Evolutionary conservation across 2,888 invertebrate genomes (phyloP).

Genomic region (Aethes cnicana): DNA sequence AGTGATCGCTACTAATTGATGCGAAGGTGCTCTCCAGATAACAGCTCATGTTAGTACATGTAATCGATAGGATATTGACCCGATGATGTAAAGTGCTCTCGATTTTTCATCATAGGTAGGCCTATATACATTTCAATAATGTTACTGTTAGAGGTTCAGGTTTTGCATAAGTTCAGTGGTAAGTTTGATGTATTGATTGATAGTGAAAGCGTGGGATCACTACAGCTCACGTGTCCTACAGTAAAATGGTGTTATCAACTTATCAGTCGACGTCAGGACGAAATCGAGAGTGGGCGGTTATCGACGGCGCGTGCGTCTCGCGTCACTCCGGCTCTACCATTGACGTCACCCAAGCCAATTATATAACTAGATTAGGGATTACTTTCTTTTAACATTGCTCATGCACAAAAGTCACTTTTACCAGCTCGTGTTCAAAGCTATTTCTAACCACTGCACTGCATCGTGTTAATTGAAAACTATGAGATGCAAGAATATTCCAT

Average conservation of each 20-base stretch:
- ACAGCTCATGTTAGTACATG: conserved; percentile 60
- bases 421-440: background rate
- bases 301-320: conserved; percentile 51
- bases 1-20: conserved; percentile 48
- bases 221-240: conserved; percentile 9
- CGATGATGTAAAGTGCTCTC: background rate
- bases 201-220: background rate
- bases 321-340: conserved; percentile 50
- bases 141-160: too few species aligned
- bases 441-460: conserved; percentile 6
- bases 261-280: conserved; percentile 62
- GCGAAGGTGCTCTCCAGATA: conserved; percentile 55
- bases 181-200: background rate
- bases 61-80: conserved; percentile 18
- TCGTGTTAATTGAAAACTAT: conserved; percentile 6
- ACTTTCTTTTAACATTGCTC: conserved; percentile 18
- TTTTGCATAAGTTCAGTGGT: background rate
- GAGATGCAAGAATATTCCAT: conserved; percentile 18
- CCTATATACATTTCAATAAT: too few species aligned
- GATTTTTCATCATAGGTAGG: too few species aligned
- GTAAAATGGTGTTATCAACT: conserved; percentile 46
- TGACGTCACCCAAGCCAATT: conserved; percentile 48
- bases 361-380: conserved; percentile 29
- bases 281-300: conserved; percentile 66
- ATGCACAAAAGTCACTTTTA: background rate